Base-by-base conservation (phyloP, 2,113 vertebrate genomes). In the Rhinopomastus cyanomelas region DNA sequence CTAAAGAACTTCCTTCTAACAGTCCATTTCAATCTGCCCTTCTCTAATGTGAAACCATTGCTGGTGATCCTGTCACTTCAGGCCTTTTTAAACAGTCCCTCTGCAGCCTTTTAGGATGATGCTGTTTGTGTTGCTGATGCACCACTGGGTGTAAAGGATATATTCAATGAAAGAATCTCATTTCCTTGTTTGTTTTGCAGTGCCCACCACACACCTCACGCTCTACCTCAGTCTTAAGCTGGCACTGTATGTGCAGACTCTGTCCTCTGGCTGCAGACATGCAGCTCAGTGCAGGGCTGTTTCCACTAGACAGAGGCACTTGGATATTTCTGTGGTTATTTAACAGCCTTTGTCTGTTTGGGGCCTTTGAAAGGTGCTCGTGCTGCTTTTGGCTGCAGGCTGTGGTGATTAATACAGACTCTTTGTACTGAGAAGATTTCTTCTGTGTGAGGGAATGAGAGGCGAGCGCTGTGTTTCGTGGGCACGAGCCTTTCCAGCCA, bases 311-410 rank as follows among this genome's bases (percentile, higher is more conserved):
- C 60, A 53, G 79, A 72, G 60, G n/a, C 67, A 42, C 91, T 89
- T 29, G 12, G 37, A 18, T 89, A 19, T n/a, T 59, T 79, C 87
- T 85, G 49, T 60, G 56, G 48, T 77, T 80, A 30, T 87, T 96
- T 86, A 61, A 78, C 65, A 78, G 68, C 76, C 69, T 91, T 65
- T 92, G 30, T 83, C 68, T 92, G 18, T 71, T 78, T 73, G 78
- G 44, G 52, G 52, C 76, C 76, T 94, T 82, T 89, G 76, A 88
- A 94, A 96, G 90, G 80, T 93, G 72, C 72, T 85, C 49, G 80
- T 80, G 87, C 87, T 90, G 92, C 93, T 90, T 78, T 88, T 89
- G 85, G 83, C 82, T 57, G 52, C 57, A 60, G 34, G 30, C 60
- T 64, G 23, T 75, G 56, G 62, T 90, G 83, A 94, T 94, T 91